Evolutionary conservation across 2,113 vertebrate species (phyloP), one percentile per base, ranked within the genome.

Genomic region (Hylia prasina): DNA sequence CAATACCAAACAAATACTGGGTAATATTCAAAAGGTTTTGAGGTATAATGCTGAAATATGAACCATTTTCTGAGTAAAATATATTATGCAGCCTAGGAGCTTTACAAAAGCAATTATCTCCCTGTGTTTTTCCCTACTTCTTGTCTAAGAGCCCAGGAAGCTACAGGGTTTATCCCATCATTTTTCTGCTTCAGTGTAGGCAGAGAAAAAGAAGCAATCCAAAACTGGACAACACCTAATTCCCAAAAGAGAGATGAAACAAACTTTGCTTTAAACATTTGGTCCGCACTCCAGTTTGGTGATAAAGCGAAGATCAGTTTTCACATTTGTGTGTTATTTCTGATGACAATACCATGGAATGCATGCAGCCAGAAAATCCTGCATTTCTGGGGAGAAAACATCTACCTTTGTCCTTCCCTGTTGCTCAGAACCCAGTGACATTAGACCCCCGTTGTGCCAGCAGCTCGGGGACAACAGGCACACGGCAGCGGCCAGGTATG

Each of bases 401-500:
- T 28, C 53, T 20, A 7, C n/a, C 15, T 39, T 87, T 58, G 39
- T 82, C 40, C 20, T 56, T 63, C 28, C 5, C 10, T 1, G 0
- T 4, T 45, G 40, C 65, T 71, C 44, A 39, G n/a, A 61, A 22
- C 12, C 4, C 35, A 37, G 33, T 0, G 5, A n/a, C 14, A 13
- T 21, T 24, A 48, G 56, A 18, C 3, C 12, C 51, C 11, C 10
- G 2, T 4, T 27, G 50, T 64, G 57, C 11, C 44, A 23, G 4
- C 10, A 44, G 7, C 0, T 0, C 0, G 4, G 40, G 53, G 28
- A 72, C 40, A 44, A 10, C 11, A 15, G 13, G 7, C 35, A 12
- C 39, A 4, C 0, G 2, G 57, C 82, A 69, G 35, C 39, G 81
- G 45, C 30, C 66, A 25, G 28, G 58, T 1, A 24, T 1, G 4